A percentile compares a stretch with the other conserved stretches of the same genome.
phyloP scores from a whole-genome alignment of 2,888 invertebrate species.

The Cetonia aurata region DNA sequence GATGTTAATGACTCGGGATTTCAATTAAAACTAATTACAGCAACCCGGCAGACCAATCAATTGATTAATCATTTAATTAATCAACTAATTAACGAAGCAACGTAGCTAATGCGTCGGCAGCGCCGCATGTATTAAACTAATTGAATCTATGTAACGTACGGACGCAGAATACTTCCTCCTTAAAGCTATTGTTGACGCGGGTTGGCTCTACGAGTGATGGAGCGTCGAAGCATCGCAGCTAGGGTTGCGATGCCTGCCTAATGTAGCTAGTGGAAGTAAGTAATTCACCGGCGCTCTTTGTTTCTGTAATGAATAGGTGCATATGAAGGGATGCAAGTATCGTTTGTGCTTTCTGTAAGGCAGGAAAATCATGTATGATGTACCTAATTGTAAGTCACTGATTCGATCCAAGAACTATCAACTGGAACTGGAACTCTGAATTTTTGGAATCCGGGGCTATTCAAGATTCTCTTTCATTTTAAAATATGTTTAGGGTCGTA shows the following conservation, averaged over 20 bases:
- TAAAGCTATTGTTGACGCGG: conserved; percentile 9
- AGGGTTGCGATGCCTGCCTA: neutral
- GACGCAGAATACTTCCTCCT: conserved; percentile 49
- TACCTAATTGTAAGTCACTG: too few relatives aligned
- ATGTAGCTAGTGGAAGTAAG: neutral
- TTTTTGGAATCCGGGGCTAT: too few relatives aligned
- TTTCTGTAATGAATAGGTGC: conserved; percentile 9
- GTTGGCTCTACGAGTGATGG: neutral
- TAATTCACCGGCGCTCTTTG: neutral
- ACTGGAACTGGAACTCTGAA: too few relatives aligned
- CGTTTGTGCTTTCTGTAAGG: too few relatives aligned
- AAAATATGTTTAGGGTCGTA: too few relatives aligned
- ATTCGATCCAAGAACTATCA: too few relatives aligned
- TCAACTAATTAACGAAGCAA: conserved; percentile 66
- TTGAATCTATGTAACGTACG: conserved; percentile 57
- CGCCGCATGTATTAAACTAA: conserved; percentile 61
- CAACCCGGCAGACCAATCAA: conserved; percentile 66
- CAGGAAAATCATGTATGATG: too few relatives aligned
- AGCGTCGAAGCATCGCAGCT: neutral
- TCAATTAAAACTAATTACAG: conserved; percentile 72
- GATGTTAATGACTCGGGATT: conserved; percentile 73
- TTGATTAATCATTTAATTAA: conserved; percentile 67
- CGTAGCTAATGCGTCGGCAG: conserved; percentile 63
- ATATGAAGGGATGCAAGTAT: neutral
- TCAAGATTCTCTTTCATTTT: too few relatives aligned